phyloP scores from a whole-genome alignment of 1,140 invertebrate genomes.

The Drosophila truncata region DNA sequence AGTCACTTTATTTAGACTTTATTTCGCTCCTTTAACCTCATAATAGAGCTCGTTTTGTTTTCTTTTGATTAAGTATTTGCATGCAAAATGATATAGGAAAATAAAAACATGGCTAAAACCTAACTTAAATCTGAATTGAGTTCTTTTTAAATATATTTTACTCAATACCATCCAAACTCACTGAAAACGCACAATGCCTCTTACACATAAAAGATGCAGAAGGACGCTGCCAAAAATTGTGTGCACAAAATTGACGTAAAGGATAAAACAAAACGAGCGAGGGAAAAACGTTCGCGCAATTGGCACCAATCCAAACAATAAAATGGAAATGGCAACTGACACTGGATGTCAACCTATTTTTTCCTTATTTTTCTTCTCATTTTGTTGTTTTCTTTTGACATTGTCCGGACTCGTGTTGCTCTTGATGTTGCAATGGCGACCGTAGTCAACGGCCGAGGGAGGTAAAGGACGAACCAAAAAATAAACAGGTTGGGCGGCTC shows the following conservation, averaged over 20 bases:
- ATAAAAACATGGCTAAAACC: neutral
- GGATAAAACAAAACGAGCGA: conserved; percentile 31
- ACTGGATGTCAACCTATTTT: conserved; percentile 68
- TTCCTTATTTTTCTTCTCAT: conserved; percentile 33
- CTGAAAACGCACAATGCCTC: conserved; percentile 14
- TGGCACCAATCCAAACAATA: conserved; percentile 63
- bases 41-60: neutral
- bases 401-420: conserved; percentile 16
- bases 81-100: neutral
- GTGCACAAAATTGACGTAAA: conserved; percentile 52
- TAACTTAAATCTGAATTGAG: neutral
- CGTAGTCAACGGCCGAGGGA: conserved; percentile 46
- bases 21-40: neutral
- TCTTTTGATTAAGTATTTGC: neutral
- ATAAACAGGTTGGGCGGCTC: conserved; percentile 37
- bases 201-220: conserved; percentile 58
- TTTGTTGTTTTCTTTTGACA: conserved; percentile 5
- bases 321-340: conserved; percentile 69
- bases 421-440: conserved; percentile 47
- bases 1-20: neutral
- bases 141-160: neutral
- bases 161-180: neutral
- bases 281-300: conserved; percentile 48
- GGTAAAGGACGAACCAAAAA: conserved; percentile 37
- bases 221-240: conserved; percentile 33